These are phyloP conservation scores for Hippocampus abdominalis DNA, from an alignment of 2,113 vertebrate genomes.

Conservation along the genomic window DNA sequence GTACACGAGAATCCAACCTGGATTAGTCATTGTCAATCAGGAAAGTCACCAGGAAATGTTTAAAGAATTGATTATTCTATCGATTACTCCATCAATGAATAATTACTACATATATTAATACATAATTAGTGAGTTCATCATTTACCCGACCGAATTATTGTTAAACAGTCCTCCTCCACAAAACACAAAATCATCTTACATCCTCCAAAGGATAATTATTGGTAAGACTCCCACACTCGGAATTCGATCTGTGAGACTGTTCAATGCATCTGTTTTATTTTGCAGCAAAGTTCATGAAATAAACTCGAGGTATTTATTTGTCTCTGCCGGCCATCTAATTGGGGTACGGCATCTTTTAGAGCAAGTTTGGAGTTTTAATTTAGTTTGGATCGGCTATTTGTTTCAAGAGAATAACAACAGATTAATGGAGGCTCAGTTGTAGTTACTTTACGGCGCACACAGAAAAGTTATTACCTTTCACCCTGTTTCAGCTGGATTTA, in stretches of 20 bases:
- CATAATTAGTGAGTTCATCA: no score
- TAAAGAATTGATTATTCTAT: no score
- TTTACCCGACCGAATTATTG: no score
- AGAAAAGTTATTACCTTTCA: constrained; percentile 38
- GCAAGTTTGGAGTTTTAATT: neutral
- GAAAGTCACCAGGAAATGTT: neutral
- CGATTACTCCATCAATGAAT: no score
- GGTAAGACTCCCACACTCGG: no score
- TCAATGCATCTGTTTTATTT: no score
- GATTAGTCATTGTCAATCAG: neutral
- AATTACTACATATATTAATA: no score
- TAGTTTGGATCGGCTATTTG: neutral
- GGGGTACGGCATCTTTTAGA: neutral
- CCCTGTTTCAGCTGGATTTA: constrained; percentile 50
- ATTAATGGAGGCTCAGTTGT: constrained; percentile 23
- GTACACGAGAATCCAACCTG: neutral
- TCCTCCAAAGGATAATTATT: no score
- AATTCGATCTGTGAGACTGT: no score
- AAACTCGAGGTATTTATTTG: neutral
- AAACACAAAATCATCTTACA: no score
- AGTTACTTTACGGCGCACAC: constrained; percentile 19
- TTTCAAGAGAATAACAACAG: constrained; percentile 1
- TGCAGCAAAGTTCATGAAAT: neutral
- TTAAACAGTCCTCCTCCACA: no score
- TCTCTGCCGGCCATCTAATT: neutral